Evolutionary conservation across 2,113 vertebrate species (phyloP).

Genomic region (Phalacrocorax carbo): DNA sequence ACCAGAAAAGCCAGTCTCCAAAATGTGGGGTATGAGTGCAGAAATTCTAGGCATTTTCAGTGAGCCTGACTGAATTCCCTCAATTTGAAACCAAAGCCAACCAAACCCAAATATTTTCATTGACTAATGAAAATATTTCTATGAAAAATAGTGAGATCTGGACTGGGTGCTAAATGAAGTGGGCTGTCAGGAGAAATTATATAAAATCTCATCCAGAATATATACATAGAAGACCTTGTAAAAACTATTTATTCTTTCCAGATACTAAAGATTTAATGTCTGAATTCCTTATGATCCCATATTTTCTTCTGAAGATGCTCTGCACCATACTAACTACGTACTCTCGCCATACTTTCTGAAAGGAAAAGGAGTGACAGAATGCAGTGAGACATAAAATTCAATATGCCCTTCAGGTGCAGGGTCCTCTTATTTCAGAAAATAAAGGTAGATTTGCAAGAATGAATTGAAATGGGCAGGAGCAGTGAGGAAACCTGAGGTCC

Average conservation of each 20-base stretch:
- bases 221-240: not conserved
- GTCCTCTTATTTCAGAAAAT: not conserved
- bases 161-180: not conserved
- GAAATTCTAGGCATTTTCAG: conserved; percentile 11
- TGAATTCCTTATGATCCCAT: not conserved
- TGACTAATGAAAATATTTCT: not conserved
- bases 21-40: not conserved
- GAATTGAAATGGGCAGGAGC: not conserved
- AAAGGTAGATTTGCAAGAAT: not conserved
- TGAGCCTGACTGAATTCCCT: not conserved
- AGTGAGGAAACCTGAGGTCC: not conserved
- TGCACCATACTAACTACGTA: not conserved
- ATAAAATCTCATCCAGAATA: not conserved
- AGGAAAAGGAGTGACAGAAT: not conserved
- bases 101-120: not conserved
- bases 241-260: not conserved
- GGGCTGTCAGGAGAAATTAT: not conserved
- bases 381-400: not conserved
- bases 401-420: rapidly evolving
- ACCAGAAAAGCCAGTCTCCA: not conserved
- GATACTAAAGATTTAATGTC: not conserved
- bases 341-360: not conserved
- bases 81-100: not conserved
- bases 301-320: not conserved
- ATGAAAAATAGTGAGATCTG: not conserved